Evolutionary conservation across 2,797 vertebrate genomes (phyloP).

Genomic region (Enteromius treurensis): DNA sequence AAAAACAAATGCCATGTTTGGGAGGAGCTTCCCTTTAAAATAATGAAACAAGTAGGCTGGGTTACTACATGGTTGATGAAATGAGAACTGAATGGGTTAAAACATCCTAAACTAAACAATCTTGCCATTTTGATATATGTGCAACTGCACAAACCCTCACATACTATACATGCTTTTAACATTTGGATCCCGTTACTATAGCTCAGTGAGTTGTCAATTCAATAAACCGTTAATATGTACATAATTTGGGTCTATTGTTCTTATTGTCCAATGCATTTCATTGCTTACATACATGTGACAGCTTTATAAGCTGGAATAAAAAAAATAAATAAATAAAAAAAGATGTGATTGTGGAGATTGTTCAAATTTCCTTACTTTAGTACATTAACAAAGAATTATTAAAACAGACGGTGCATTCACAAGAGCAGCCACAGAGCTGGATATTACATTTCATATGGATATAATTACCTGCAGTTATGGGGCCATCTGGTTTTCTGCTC

Average conservation of each 20-base stretch:
- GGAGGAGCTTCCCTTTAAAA: background rate
- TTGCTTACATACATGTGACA: background rate
- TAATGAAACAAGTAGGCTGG: background rate
- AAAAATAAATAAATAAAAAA: background rate
- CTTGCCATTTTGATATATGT: background rate
- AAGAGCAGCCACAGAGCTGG: constrained; percentile 7
- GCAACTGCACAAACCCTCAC: background rate
- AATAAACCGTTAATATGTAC: background rate
- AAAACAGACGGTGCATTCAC: background rate
- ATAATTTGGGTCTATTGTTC: background rate
- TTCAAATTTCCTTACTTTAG: background rate
- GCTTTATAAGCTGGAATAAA: background rate
- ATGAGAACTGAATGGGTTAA: background rate
- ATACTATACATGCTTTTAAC: background rate
- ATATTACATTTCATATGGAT: constrained; percentile 22
- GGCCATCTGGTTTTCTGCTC: constrained; percentile 87
- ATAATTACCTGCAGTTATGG: constrained; percentile 87
- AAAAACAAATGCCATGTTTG: background rate
- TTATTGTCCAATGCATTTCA: background rate
- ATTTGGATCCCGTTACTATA: background rate
- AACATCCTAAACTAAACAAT: background rate
- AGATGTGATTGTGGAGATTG: background rate
- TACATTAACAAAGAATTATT: background rate
- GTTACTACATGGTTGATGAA: background rate
- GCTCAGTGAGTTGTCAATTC: background rate